Evolutionary conservation across 2,888 invertebrate genomes (phyloP).

Genomic region (Saturnia japonica): DNA sequence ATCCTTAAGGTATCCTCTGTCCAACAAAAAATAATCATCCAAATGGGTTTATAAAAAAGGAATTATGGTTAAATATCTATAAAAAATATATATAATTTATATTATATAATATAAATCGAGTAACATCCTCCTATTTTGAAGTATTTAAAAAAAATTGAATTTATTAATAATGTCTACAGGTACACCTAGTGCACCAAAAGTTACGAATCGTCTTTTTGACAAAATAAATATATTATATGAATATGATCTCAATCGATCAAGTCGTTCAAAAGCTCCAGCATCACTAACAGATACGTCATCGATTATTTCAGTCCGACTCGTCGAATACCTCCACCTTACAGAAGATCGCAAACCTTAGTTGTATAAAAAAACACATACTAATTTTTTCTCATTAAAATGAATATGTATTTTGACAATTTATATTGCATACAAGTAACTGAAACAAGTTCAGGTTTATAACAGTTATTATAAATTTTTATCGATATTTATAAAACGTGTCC

Average conservation of each 20-base stretch:
- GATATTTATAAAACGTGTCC: constrained; percentile 25
- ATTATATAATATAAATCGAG: no score
- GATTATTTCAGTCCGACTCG: no score
- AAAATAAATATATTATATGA: neutral
- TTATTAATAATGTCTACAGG: neutral
- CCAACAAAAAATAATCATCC: no score
- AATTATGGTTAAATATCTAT: no score
- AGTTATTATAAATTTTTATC: constrained; percentile 16
- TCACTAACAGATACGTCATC: neutral
- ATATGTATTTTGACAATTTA: neutral
- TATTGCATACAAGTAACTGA: neutral
- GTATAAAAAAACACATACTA: no score
- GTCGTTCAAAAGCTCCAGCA: neutral
- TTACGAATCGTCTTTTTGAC: neutral
- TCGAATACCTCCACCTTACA: no score
- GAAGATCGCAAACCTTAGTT: no score
- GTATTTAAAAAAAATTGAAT: no score
- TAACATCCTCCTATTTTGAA: no score
- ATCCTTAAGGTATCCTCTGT: no score
- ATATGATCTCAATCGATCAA: neutral
- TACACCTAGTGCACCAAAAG: neutral
- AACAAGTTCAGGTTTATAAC: neutral
- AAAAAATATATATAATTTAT: no score
- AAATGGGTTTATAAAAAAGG: no score
- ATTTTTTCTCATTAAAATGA: neutral